phyloP scores from a whole-genome alignment of 1,140 invertebrate species.

The Polypedilum vanderplanki region DNA sequence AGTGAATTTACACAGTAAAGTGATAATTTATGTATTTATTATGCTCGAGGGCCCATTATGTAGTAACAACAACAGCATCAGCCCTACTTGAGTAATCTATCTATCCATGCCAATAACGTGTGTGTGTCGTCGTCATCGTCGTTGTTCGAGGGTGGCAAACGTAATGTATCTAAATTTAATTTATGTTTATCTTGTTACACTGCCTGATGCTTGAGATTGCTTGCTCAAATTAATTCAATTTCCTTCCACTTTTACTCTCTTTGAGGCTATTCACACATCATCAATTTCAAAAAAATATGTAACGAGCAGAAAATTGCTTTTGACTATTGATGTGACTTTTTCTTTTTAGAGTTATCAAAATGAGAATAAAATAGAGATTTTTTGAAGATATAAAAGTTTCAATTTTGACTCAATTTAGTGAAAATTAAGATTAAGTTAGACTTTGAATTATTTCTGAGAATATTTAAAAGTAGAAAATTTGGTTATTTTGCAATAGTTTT shows the following conservation, averaged over 20 bases:
- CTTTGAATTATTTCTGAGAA: no score
- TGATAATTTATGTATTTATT: conserved; percentile 29
- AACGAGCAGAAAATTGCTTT: no score
- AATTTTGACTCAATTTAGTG: no score
- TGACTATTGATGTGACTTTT: no score
- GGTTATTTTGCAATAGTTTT: no score
- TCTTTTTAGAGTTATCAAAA: no score
- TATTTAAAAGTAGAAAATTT: no score
- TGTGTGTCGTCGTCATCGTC: not conserved
- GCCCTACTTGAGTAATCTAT: no score
- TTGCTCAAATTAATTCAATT: conserved; percentile 16
- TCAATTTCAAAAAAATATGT: not conserved
- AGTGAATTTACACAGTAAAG: not conserved
- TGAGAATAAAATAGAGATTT: no score
- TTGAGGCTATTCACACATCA: not conserved
- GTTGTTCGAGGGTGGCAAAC: not conserved
- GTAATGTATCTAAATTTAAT: conserved; percentile 29
- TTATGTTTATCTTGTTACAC: conserved; percentile 29
- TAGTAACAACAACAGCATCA: not conserved
- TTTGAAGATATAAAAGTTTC: no score
- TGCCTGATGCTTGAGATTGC: not conserved
- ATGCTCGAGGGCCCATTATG: conserved; percentile 24
- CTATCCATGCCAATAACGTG: not conserved
- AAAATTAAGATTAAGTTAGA: no score
- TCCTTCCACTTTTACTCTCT: not conserved